Evolutionary conservation across 92 coral and sea anemone genomes (phyloP), one percentile per base, ranked within the genome.

Genomic region (Virgularia gustaviana): DNA sequence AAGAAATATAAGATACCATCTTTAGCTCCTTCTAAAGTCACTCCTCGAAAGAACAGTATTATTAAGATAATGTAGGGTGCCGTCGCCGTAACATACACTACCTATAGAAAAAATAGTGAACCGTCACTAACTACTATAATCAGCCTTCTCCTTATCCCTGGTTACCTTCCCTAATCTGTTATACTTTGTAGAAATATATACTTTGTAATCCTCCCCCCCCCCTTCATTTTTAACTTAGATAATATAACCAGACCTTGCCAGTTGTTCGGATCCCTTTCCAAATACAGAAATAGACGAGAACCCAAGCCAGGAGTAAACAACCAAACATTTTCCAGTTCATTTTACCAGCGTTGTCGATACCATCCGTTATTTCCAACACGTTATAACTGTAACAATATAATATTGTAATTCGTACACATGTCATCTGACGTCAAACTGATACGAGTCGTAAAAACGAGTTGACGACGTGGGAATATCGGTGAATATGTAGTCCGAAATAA

Each of bases 201-300:
- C 51, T 4, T 13, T 4, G 1, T 20, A 20, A 43, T 43, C 9
- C 19, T 43, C n/a, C 1, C 51, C 51, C 51, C n/a, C 0, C 13
- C 13, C 51, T 43, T 43, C 19, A 43, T 16, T 13, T 1, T 43
- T 20, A 20, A 20, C 51, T n/a, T n/a, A n/a, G n/a, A n/a, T n/a
- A n/a, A n/a, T 43, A 4, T 43, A 7, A 25, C 34, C 75, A 49
- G 60, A 68, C 75, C 82, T 91, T 91, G 57, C 97, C 97, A 19
- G 90, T 88, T 16, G 97, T 85, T 27, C 91, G 74, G 71, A 91
- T 89, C 13, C 97, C 97, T 73, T 87, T 90, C 91, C 89, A 91
- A 37, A 91, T 86, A 38, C 95, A 91, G 86, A 91, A 91, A 60
- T 91, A 91, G 15, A 91, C 91, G 43, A 85, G 49, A 9, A 88